These are phyloP conservation scores for Oplegnathus fasciatus DNA, from an alignment of 2,113 vertebrate species.

Conservation along the genomic window DNA sequence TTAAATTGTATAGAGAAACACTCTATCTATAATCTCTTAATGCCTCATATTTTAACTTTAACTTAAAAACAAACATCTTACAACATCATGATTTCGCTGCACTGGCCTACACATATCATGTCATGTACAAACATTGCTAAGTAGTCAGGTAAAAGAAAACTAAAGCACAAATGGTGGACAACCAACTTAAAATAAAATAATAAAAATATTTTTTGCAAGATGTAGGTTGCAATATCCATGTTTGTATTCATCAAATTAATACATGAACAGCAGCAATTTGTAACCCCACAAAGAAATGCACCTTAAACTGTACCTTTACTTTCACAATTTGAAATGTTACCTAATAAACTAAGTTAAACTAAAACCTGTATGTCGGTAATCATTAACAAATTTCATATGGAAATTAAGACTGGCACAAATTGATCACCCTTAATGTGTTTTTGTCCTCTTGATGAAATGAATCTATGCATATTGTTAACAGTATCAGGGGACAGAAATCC, in stretches of 20 bases:
- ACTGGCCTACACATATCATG: neutral
- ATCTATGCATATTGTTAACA: slow-evolving; percentile 78
- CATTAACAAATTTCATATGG: neutral
- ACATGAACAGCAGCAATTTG: slow-evolving; percentile 23
- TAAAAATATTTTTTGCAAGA: slow-evolving; percentile 6
- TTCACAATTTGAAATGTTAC: neutral
- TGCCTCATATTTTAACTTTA: slow-evolving; percentile 22
- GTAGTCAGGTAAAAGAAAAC: slow-evolving; percentile 42
- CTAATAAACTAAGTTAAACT: slow-evolving; percentile 4
- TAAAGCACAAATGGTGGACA: slow-evolving; percentile 49
- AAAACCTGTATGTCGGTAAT: slow-evolving; percentile 8
- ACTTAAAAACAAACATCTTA: slow-evolving; percentile 12
- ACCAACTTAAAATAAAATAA: neutral
- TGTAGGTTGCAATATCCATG: slow-evolving; percentile 13
- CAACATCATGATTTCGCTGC: slow-evolving; percentile 22
- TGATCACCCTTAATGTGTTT: slow-evolving; percentile 24
- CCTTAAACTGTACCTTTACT: slow-evolving; percentile 37
- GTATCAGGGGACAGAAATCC: slow-evolving; percentile 54
- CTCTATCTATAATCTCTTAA: slow-evolving; percentile 23
- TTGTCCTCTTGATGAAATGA: slow-evolving; percentile 50
- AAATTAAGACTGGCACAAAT: slow-evolving; percentile 24
- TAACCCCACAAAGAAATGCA: slow-evolving; percentile 30
- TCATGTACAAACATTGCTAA: slow-evolving; percentile 9
- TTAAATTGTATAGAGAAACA: neutral
- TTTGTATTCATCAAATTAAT: slow-evolving; percentile 3